Evolutionary conservation across 2,113 vertebrate species (phyloP).

Genomic region (Vulpes vulpes): DNA sequence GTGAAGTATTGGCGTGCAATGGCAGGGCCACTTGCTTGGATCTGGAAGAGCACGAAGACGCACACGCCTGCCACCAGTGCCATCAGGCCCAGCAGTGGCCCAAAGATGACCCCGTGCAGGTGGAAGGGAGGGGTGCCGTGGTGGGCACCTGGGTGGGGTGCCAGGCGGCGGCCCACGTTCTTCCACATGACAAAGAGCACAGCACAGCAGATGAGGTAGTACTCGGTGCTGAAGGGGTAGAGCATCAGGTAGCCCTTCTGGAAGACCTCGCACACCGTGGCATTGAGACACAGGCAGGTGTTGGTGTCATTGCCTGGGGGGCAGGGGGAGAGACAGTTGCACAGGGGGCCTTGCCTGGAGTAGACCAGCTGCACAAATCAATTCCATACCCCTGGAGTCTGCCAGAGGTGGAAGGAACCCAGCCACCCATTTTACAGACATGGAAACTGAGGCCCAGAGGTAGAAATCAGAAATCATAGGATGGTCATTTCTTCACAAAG

Average conservation of each 20-base stretch:
- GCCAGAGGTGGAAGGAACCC: neutral
- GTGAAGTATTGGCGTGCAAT: constrained; percentile 84
- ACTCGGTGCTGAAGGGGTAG: constrained; percentile 95
- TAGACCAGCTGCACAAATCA: neutral
- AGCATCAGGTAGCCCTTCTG: constrained; percentile 92
- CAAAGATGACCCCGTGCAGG: constrained; percentile 84
- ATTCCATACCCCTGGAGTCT: neutral
- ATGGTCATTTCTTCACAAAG: neutral
- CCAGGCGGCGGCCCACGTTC: constrained; percentile 91
- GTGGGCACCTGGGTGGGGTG: neutral
- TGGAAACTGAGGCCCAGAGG: neutral
- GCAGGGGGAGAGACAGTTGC: neutral
- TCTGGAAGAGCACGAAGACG: constrained; percentile 92
- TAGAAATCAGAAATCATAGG: neutral
- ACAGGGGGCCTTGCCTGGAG: neutral
- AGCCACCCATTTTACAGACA: neutral
- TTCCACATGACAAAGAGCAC: constrained; percentile 96
- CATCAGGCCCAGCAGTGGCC: constrained; percentile 87
- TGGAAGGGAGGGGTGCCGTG: constrained; percentile 80
- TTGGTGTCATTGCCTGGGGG: constrained; percentile 79
- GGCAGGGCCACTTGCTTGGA: constrained; percentile 83
- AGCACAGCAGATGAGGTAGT: constrained; percentile 92
- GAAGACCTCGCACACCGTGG: constrained; percentile 88
- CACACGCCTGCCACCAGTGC: constrained; percentile 85
- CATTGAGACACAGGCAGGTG: constrained; percentile 86